Conservation (phyloP, 2,113 vertebrate species). For the Pogonocichla stellata region DNA sequence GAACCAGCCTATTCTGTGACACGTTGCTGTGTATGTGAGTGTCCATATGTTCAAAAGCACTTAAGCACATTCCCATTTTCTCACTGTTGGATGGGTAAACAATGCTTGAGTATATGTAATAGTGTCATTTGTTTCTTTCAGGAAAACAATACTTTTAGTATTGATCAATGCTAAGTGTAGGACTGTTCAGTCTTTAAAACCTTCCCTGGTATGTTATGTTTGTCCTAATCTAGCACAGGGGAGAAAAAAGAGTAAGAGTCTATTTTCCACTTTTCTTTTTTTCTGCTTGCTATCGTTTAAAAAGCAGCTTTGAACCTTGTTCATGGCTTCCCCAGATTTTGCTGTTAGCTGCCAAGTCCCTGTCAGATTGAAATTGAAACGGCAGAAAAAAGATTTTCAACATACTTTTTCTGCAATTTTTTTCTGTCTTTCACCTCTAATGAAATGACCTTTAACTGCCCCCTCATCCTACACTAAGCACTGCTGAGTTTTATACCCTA, state of each 20-base stretch:
- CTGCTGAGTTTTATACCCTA: slow-evolving; percentile 48
- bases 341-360: slow-evolving; percentile 70
- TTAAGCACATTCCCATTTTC: slow-evolving; percentile 30
- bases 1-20: background rate
- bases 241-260: background rate
- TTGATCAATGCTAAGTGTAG: background rate
- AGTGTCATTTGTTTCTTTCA: slow-evolving; percentile 7
- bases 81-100: slow-evolving; percentile 19
- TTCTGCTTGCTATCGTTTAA: slow-evolving; percentile 63
- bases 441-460: slow-evolving; percentile 69
- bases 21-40: background rate
- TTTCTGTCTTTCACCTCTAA: slow-evolving; percentile 72
- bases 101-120: background rate
- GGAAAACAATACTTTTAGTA: slow-evolving; percentile 11
- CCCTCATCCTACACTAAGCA: slow-evolving; percentile 63
- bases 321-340: slow-evolving; percentile 68
- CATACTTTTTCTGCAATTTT: slow-evolving; percentile 65
- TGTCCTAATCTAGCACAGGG: slow-evolving; percentile 15
- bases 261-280: slow-evolving; percentile 42
- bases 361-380: slow-evolving; percentile 64
- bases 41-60: background rate
- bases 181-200: background rate
- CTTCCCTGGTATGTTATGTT: background rate
- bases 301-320: slow-evolving; percentile 65
- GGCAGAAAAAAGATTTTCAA: slow-evolving; percentile 65